A percentile compares a stretch with the other conserved stretches of the same genome.
Evolutionary conservation across 2,113 vertebrate genomes (phyloP).

Genomic region (Pteronura brasiliensis): DNA sequence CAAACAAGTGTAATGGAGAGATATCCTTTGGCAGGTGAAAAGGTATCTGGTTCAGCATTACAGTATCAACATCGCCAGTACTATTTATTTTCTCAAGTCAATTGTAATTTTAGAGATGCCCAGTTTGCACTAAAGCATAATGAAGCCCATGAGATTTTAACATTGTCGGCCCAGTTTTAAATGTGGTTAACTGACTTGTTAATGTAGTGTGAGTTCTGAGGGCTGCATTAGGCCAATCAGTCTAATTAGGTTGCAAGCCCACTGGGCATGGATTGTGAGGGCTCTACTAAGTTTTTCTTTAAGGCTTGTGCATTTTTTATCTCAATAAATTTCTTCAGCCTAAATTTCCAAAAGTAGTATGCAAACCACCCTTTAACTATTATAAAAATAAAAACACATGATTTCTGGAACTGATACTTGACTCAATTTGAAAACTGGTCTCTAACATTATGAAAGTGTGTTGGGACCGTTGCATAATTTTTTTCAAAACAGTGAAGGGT

Average conservation of each 20-base stretch:
- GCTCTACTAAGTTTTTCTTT: background rate
- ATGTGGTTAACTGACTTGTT: constrained; percentile 49
- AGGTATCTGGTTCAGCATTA: background rate
- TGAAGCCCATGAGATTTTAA: background rate
- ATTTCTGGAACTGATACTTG: background rate
- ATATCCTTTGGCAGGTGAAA: background rate
- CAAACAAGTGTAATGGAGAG: background rate
- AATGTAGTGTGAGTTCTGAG: constrained; percentile 13
- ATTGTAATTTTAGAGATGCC: constrained; percentile 33
- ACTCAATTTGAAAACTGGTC: background rate
- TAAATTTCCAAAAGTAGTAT: background rate
- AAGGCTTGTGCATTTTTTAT: background rate
- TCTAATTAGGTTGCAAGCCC: constrained; percentile 55
- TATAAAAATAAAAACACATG: background rate
- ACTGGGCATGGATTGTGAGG: background rate
- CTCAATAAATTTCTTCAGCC: background rate
- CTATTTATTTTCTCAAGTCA: constrained; percentile 12
- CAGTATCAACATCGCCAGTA: background rate
- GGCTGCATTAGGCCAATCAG: background rate
- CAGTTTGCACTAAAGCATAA: constrained; percentile 16
- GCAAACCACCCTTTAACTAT: background rate
- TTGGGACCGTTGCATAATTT: background rate
- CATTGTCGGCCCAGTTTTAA: constrained; percentile 51
- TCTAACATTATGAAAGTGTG: background rate
- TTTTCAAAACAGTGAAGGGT: background rate